Percentiles rank a stretch among this genome's conserved stretches.
These are phyloP conservation scores for Meles meles DNA, from an alignment of 2,113 vertebrate species.

Conservation along the genomic window DNA sequence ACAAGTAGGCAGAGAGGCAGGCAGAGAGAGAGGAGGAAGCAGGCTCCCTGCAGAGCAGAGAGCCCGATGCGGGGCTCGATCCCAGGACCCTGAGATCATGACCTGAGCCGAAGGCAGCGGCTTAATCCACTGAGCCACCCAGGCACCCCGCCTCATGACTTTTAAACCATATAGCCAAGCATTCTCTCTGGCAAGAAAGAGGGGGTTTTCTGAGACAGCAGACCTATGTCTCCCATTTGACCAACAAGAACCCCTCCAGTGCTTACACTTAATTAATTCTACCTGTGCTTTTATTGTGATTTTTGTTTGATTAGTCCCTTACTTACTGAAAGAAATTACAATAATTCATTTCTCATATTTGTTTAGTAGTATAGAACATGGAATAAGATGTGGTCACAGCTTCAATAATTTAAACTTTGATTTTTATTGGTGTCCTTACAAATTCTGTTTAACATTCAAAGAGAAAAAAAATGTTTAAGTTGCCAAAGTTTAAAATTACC, in stretches of 20 bases:
- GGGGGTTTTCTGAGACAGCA: neutral
- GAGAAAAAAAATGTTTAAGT: neutral
- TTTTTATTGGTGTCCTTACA: neutral
- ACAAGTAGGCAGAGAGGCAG: too few species aligned
- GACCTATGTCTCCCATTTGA: fast-evolving
- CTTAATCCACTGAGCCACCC: too few species aligned
- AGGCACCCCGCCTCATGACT: neutral
- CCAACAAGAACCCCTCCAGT: neutral
- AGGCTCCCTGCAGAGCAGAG: too few species aligned
- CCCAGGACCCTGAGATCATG: too few species aligned
- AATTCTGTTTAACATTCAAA: neutral
- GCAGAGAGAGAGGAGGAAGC: too few species aligned
- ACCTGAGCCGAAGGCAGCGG: too few species aligned
- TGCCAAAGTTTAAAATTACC: neutral
- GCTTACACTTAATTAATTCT: neutral
- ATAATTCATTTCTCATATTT: neutral
- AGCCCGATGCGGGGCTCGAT: too few species aligned
- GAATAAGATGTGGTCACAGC: neutral
- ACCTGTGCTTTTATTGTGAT: neutral
- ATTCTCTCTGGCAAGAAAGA: neutral
- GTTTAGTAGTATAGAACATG: neutral
- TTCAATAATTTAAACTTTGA: neutral
- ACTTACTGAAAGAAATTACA: neutral
- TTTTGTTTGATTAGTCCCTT: neutral
- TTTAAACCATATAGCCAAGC: neutral